Percentiles rank a stretch among this genome's conserved stretches.
These are phyloP conservation scores for Rhopilema esculentum DNA, from an alignment of 30 jellyfish, hydroid and myxozoan species.

Conservation along the genomic window DNA sequence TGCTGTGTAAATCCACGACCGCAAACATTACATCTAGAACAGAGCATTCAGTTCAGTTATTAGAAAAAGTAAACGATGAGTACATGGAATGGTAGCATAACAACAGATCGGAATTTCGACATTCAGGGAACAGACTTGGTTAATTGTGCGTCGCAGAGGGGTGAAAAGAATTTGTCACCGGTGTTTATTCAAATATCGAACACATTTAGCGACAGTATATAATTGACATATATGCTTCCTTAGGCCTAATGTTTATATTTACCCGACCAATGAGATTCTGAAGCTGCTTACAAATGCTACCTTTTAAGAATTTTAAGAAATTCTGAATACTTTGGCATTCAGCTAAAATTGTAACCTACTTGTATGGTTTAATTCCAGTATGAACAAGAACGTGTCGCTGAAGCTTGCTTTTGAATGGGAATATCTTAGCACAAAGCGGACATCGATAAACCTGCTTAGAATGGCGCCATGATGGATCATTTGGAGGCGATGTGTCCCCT, in stretches of 20 bases:
- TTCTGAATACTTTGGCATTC: too few relatives aligned
- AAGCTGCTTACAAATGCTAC: too few relatives aligned
- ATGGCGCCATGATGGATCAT: conserved; percentile 98
- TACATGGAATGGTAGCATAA: background rate
- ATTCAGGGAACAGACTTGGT: too few relatives aligned
- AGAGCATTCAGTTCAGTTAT: background rate
- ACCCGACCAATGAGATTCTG: too few relatives aligned
- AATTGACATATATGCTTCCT: too few relatives aligned
- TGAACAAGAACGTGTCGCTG: conserved; percentile 98
- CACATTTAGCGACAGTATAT: too few relatives aligned
- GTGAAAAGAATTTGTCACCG: too few relatives aligned
- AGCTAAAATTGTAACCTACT: conserved; percentile 69
- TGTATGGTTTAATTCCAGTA: conserved; percentile 96
- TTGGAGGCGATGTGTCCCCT: conserved; percentile 64
- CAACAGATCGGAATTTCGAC: too few relatives aligned
- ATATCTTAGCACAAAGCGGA: conserved; percentile 97
- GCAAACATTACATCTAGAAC: conserved; percentile 92
- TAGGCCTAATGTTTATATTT: too few relatives aligned
- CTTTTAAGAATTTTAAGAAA: too few relatives aligned
- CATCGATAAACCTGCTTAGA: conserved; percentile 97
- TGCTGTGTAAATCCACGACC: conserved; percentile 99
- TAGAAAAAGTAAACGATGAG: background rate
- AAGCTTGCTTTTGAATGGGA: conserved; percentile 96
- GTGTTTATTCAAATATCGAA: too few relatives aligned
- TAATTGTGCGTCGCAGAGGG: too few relatives aligned